Evolutionary conservation across 2,888 invertebrate species (phyloP), one percentile per base, ranked within the genome.

Genomic region (Stratiomys singularior): DNA sequence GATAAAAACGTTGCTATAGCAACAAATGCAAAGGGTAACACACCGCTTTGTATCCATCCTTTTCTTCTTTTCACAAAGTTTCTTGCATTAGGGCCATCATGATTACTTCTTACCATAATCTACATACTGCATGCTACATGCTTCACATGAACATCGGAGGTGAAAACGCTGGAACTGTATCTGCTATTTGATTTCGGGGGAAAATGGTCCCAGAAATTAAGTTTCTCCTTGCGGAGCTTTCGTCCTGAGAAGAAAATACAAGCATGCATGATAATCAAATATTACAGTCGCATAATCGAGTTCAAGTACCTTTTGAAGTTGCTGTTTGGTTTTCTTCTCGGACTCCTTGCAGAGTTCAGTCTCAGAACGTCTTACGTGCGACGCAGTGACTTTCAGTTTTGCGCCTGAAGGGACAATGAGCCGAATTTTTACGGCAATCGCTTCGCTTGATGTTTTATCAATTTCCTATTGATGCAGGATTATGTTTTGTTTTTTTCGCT

Each of bases 1-100:
- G 56, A 30, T 67, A 37, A 76, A 37, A 52, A 67, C 56, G 66
- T 76, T 76, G n/a, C 76, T 52, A 76, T 76, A 27, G 56, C 66
- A 30, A 76, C 67, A n/a, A 28, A 44, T 9, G 52, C 5, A 58
- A 18, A 13, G 11, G 60, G 30, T 63, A 7, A 9, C 0, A 25
- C 5, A 27, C 18, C 63, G 76, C 64, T 76, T 76, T 76, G 47
- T 28, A n/a, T 64, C n/a, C 27, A 27, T 76, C 46, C 27, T 60
- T 46, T 64, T 44, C 28, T 64, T 13, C 21, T 5, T 69, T 27
- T 27, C 28, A 15, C 56, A 1, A 52, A 69, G 28, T n/a, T 72
- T 72, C 28, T 72, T 52, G 67, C 15, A 56, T 56, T 15, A 37
- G 5, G 37, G 5, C 5, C 37, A 37, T 37, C 37, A 37, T 37